Conservation (phyloP, 2,797 vertebrate species). For the Anableps anableps region DNA sequence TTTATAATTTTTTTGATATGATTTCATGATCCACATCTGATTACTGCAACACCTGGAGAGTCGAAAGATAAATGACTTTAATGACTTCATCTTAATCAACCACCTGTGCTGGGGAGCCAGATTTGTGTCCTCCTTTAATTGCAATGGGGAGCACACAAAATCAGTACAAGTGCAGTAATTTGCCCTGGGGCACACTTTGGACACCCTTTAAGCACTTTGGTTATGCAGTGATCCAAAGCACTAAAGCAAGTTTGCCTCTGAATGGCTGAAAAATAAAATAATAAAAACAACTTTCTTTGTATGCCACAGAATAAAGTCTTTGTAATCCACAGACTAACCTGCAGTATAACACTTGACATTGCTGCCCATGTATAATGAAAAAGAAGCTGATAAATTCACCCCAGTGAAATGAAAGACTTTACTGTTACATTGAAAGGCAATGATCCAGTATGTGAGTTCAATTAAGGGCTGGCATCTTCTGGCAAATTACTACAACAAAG, state of each 20-base stretch:
- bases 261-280: neutral
- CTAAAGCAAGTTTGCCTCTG: neutral
- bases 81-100: neutral
- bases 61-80: too few species aligned
- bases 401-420: conserved; percentile 5
- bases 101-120: neutral
- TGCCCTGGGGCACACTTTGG: neutral
- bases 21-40: too few species aligned
- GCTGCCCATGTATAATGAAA: neutral
- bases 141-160: neutral
- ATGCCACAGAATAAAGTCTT: neutral
- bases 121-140: neutral
- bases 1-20: too few species aligned
- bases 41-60: too few species aligned
- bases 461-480: neutral
- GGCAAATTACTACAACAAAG: neutral
- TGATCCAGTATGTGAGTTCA: conserved; percentile 13
- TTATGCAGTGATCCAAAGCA: neutral
- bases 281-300: neutral
- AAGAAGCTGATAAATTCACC: neutral
- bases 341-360: neutral
- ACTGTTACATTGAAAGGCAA: conserved; percentile 5
- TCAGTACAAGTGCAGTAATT: neutral
- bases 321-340: neutral
- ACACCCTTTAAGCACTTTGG: neutral